Percentiles rank a stretch among this genome's conserved stretches.
These are phyloP conservation scores for Planococcus citri DNA, from an alignment of 1,140 invertebrate genomes.

Conservation along the genomic window DNA sequence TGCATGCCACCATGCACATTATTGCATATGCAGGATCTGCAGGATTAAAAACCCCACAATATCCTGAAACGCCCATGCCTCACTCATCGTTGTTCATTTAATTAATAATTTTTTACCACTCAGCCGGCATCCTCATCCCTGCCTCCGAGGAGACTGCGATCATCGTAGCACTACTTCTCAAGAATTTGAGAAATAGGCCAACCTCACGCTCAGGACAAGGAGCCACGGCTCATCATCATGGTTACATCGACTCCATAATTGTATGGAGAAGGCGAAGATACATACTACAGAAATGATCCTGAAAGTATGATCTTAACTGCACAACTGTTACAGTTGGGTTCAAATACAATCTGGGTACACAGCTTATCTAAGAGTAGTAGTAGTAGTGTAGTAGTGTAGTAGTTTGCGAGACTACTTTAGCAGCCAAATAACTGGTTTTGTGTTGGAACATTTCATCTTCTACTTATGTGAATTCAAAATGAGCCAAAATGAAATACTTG, in stretches of 20 bases:
- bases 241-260: background rate
- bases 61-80: too few species aligned
- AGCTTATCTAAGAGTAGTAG: background rate
- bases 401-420: too few species aligned
- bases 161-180: background rate
- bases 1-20: too few species aligned
- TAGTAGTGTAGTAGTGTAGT: background rate
- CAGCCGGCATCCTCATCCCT: background rate
- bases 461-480: too few species aligned
- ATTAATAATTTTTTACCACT: too few species aligned
- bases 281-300: conserved; percentile 6
- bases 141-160: background rate
- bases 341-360: background rate
- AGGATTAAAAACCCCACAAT: too few species aligned
- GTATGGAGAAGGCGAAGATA: conserved; percentile 1
- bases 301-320: conserved; percentile 5
- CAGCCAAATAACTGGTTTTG: too few species aligned
- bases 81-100: too few species aligned
- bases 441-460: too few species aligned
- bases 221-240: background rate
- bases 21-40: too few species aligned
- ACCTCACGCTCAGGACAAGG: background rate
- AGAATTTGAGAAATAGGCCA: background rate
- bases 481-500: too few species aligned
- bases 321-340: background rate